Evolutionary conservation across 2,113 vertebrate species (phyloP).

Genomic region (Aspidoscelis tigris): DNA sequence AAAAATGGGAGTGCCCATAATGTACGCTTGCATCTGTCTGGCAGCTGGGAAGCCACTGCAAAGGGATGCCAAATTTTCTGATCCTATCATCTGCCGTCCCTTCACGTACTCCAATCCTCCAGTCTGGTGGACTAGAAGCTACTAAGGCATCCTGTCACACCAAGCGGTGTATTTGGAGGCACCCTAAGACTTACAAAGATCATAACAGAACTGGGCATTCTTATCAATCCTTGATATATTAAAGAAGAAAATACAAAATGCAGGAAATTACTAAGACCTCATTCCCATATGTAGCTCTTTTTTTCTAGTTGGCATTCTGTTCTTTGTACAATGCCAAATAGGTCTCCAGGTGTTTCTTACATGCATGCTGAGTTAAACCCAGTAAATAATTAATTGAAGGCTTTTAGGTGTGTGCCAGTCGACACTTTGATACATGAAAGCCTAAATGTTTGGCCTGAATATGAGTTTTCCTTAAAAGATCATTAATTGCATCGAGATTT

Average conservation of each 20-base stretch:
- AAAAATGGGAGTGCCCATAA: too few relatives aligned
- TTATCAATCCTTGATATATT: not conserved
- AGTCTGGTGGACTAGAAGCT: not conserved
- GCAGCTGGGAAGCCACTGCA: too few relatives aligned
- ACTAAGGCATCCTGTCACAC: not conserved
- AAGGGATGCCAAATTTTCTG: too few relatives aligned
- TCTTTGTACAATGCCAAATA: constrained; percentile 15
- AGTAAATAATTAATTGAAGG: constrained; percentile 12
- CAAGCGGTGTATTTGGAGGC: not conserved
- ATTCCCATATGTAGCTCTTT: not conserved
- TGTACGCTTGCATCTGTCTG: too few relatives aligned
- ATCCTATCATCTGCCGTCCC: too few relatives aligned
- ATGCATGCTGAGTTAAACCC: constrained; percentile 24
- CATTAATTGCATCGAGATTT: constrained; percentile 20
- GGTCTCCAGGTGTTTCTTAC: not conserved
- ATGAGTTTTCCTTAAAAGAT: not conserved
- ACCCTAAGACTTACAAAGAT: not conserved
- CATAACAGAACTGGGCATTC: not conserved
- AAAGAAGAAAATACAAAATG: not conserved
- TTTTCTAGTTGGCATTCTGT: constrained; percentile 4
- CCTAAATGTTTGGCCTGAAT: constrained; percentile 10
- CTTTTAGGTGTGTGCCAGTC: constrained; percentile 6
- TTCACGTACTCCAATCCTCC: too few relatives aligned
- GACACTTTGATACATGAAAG: constrained; percentile 17
- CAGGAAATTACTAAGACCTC: not conserved